Base-by-base conservation (phyloP, 2,888 invertebrate species). In the Cremastobaeus sp. region DNA sequence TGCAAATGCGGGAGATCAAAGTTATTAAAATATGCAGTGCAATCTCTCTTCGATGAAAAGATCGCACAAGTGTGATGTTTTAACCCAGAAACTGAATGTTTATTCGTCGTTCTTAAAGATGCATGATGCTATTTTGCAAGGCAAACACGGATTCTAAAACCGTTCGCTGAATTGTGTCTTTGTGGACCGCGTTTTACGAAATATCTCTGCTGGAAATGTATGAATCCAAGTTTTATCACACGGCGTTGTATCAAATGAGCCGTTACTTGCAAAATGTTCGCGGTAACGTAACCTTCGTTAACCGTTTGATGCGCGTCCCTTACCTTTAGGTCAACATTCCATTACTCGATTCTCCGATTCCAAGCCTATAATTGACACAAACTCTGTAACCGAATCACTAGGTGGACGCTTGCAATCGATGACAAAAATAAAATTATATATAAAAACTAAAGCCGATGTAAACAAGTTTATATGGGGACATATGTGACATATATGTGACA, bases 21-120 rank as follows among this genome's bases (percentile, higher is more conserved):
- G 66, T 77, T 78, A 76, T 80, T 84, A 78, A 83, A 84, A 81
- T 70, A 84, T 83, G 81, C 84, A 83, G 60, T 65, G 80, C 83
- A 83, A 83, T 84, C 79, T 83, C 72, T 77, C 55, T 57, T 54
- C 69, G 47, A 65, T 77, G 76, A 79, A 79, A 78, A 77, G 73
- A 62, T 70, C 52, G 48, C 32, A 55, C 55, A 50, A 62, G 50
- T 17, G 20, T 55, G 76, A 62, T 68, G 74, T 69, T 70, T 80
- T 81, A 79, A 82, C 81, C 81, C 41, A 79, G 74, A 81, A 81
- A 77, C 76, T 70, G 37, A 73, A 78, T 70, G 59, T 54, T 69
- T 73, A 69, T 52, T 30, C 47, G 68, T 50, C 17, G 28, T 60
- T 15, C 60, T 83, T 77, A 84, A 83, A 79, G 76, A 84, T 83